phyloP scores from a whole-genome alignment of 1,140 invertebrate species.

The Brachionus rubens region DNA sequence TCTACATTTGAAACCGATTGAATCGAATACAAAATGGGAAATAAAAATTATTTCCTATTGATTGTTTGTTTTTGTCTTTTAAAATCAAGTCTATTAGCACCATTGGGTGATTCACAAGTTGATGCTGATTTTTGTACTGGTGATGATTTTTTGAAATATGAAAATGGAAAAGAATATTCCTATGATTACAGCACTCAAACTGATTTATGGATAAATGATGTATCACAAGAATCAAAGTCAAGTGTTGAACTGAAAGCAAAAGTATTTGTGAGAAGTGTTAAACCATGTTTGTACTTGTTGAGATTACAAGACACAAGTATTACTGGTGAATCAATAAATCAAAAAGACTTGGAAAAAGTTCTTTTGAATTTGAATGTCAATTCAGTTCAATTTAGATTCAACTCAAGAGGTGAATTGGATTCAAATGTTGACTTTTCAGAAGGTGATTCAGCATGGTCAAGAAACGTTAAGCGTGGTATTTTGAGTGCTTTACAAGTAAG shows the following conservation, averaged over 20 bases:
- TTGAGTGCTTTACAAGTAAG: conserved; percentile 37
- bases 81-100: not conserved
- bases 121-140: not conserved
- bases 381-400: conserved; percentile 35
- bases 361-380: conserved; percentile 10
- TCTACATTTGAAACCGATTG: too few species aligned
- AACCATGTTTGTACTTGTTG: conserved; percentile 38
- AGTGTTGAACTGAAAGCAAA: conserved; percentile 19
- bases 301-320: conserved; percentile 12
- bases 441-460: conserved; percentile 38
- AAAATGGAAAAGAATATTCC: conserved; percentile 38
- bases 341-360: not conserved
- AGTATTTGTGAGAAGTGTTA: conserved; percentile 15
- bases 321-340: conserved; percentile 20
- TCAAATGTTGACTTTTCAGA: conserved; percentile 10
- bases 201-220: conserved; percentile 45
- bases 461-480: conserved; percentile 44
- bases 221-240: conserved; percentile 28
- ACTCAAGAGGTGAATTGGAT: conserved; percentile 39
- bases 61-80: not conserved
- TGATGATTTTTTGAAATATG: not conserved
- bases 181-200: conserved; percentile 19
- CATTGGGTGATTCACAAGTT: not conserved
- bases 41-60: conserved; percentile 35
- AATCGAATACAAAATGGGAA: conserved; percentile 2